Evolutionary conservation across 64 coral and sea anemone species (phyloP), one percentile per base, ranked within the genome.

Genomic region (Dendrophyllia cribrosa): DNA sequence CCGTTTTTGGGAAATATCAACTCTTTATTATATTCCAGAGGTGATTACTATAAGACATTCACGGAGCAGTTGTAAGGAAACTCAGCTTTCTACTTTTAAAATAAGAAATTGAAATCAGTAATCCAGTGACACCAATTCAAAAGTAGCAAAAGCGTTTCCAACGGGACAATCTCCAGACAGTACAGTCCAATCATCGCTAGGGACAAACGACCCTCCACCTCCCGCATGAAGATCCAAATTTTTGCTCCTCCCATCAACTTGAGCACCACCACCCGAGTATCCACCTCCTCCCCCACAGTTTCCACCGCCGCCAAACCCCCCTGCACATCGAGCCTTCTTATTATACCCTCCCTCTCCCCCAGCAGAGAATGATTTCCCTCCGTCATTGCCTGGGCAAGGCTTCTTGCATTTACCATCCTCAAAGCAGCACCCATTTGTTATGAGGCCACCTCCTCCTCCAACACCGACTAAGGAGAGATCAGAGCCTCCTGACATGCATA

Each of bases 281-380:
- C 80, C 79, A n/a, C 79, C 79, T 15, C 79, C 79, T 82, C 79
- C 79, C 43, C 79, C 79, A 66, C 79, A 82, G 45, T 82, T 82
- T 21, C 79, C 79, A 45, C 79, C 79, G 47, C 79, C 79, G 9
- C 79, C 79, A 47, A 65, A 82, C 8, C 79, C 79, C 2, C 79
- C 79, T 12, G 59, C 58, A n/a, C 79, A 82, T 51, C 21, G 51
- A 13, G 12, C 9, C 43, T 19, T n/a, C 3, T 65, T 82, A 16
- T 16, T 82, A 55, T 82, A 82, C 34, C 79, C 79, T 48, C 79
- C 79, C 43, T 46, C 6, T 48, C 79, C 79, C 1, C 79, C 79
- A 19, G 43, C 34, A 20, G 43, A 26, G 20, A 82, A 82, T 6
- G 79, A 61, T 34, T 47, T 82, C 16, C 78, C 79, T 11, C 79